Percentiles rank a stretch among this genome's conserved stretches.
Evolutionary conservation across 2,888 invertebrate genomes (phyloP).

Genomic region (Eulithis testata): DNA sequence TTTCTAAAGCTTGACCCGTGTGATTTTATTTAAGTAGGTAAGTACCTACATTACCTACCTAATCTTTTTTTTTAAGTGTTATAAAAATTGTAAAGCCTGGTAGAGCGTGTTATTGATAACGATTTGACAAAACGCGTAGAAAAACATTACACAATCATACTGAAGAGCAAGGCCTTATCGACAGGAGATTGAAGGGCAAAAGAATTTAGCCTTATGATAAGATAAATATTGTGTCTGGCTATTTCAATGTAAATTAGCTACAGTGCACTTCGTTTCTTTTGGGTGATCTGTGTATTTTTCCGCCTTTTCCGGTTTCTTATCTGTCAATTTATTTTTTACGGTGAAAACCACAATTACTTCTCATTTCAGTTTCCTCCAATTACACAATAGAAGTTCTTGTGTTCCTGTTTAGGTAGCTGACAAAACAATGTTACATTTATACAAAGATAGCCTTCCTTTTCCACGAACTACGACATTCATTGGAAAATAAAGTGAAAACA

Average conservation of each 20-base stretch:
- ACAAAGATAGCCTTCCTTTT: neutral
- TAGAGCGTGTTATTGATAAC: slow-evolving; percentile 12
- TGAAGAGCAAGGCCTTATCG: slow-evolving; percentile 11
- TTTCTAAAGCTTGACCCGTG: too few species aligned
- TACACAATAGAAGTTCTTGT: slow-evolving; percentile 10
- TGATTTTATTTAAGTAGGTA: too few species aligned
- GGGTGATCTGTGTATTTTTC: too few species aligned
- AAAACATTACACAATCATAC: slow-evolving; percentile 12
- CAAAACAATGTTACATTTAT: slow-evolving; percentile 15
- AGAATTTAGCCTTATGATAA: neutral
- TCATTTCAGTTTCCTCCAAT: slow-evolving; percentile 18
- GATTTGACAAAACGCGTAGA: slow-evolving; percentile 12
- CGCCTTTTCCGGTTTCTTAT: too few species aligned
- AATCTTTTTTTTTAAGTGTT: too few species aligned
- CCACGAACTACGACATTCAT: neutral
- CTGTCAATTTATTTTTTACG: too few species aligned
- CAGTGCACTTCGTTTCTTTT: too few species aligned
- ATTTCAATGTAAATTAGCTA: neutral
- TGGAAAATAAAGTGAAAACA: too few species aligned
- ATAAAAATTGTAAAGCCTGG: neutral
- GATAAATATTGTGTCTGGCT: neutral
- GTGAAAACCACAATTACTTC: neutral
- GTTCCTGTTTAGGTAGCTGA: slow-evolving; percentile 12
- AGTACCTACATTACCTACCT: too few species aligned
- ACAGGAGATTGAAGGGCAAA: slow-evolving; percentile 6